Evolutionary conservation across 1,140 invertebrate genomes (phyloP), one percentile per base, ranked within the genome.

Genomic region (Orussus abietinus): DNA sequence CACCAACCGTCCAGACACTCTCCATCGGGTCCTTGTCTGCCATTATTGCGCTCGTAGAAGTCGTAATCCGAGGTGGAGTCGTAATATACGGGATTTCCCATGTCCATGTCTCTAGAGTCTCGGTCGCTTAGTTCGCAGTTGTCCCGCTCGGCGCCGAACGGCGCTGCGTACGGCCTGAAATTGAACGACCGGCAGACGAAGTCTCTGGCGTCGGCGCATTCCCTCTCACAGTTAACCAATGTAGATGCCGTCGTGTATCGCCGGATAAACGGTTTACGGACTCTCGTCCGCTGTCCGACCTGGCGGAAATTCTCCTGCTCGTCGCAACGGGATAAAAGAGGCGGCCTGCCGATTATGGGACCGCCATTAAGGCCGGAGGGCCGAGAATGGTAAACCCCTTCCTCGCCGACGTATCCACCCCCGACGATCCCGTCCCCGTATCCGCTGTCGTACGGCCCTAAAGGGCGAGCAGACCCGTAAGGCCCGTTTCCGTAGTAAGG

Each of bases 121-220:
- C 88, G 78, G 53, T 92, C 89, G 55, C 87, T 92, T 1, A 94
- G 70, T 64, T 94, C 90, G 60, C 90, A 94, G 59, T 94, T 94
- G 47, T 92, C 88, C 22, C 83, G 74, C 36, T 86, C 82, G 0
- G 79, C 79, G 5, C 80, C 82, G 45, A 80, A 86, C 17, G 74
- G 77, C 57, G 74, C 74, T 21, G 79, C 70, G 31, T 66, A 69
- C 0, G 64, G 56, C 75, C 85, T 82, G 72, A 82, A 92, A 73
- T 92, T 93, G 69, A 92, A 92, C 9, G 89, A 87, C 55, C 68
- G 51, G 55, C 90, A 93, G n/a, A 88, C 79, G 57, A 92, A 92
- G 57, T 92, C 89, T 50, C 84, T 75, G 5, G 83, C 80, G 57
- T 90, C 86, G 10, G 83, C 78, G 62, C 90, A 93, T 62, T 90